Percentiles rank a stretch among this genome's conserved stretches.
Conservation (phyloP, 2,113 vertebrate genomes). For the Lagopus leucura region DNA sequence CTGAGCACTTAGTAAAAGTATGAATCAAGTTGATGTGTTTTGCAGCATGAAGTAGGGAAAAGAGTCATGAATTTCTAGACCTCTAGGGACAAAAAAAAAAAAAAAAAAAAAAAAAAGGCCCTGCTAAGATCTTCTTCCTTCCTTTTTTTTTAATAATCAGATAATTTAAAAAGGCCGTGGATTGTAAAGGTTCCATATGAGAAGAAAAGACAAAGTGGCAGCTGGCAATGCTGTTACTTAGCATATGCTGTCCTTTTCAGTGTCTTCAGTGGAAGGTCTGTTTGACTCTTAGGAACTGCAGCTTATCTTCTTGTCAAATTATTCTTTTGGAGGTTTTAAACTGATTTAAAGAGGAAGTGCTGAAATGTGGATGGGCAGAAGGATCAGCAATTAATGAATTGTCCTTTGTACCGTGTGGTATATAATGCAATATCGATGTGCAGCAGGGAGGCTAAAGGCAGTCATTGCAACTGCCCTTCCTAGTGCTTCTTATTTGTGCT, state of each 20-base stretch:
- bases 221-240: not conserved
- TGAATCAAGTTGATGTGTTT: not conserved
- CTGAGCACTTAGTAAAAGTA: not conserved
- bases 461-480: not conserved
- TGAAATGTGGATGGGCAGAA: not conserved
- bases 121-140: not conserved
- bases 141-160: not conserved
- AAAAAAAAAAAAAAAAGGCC: too few relatives aligned
- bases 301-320: not conserved
- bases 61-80: not conserved
- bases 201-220: not conserved
- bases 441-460: not conserved
- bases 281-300: not conserved
- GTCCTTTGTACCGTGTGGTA: not conserved
- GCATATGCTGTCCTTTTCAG: not conserved
- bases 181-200: not conserved
- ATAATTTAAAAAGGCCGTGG: not conserved
- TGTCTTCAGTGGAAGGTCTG: not conserved
- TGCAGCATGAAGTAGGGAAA: not conserved
- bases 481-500: not conserved
- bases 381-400: not conserved
- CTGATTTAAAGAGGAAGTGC: not conserved
- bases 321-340: not conserved
- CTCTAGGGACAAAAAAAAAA: not conserved
- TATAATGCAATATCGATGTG: not conserved